Evolutionary conservation across 2,797 vertebrate genomes (phyloP), one percentile per base, ranked within the genome.

Genomic region (Myiotriccus ornatus): DNA sequence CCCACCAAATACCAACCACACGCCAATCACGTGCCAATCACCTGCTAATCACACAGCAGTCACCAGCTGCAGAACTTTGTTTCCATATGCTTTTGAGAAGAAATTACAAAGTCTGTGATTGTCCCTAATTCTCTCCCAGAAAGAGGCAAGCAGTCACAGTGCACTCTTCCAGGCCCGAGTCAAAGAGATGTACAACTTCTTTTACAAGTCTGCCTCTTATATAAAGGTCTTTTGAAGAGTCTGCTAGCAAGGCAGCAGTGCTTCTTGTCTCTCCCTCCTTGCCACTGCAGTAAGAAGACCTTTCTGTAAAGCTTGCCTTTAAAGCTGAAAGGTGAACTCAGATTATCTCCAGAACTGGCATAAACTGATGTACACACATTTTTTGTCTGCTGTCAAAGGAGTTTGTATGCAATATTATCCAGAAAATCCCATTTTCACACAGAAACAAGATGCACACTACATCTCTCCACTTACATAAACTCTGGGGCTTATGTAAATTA

Each of bases 281-380:
- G 43, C 24, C 43, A 47, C 3, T 39, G 34, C 14, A 77, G 23
- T 18, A n/a, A 34, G 4, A 41, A 7, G 7, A 20, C 14, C 24
- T 71, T 89, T 76, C 32, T 63, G 6, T 34, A 74, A 80, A 79
- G 6, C 9, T 19, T 70, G 13, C 65, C 37, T 27, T 74, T 27
- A 41, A 53, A 91, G 13, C 13, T 60, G 53, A 77, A 85, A 76
- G 52, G 50, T n/a, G 25, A 92, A 53, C 18, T 68, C 60, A 35
- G 6, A 20, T n/a, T 56, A 20, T 56, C n/a, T 80, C 21, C 53
- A 77, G 59, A 56, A 47, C 32, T 35, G 56, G 12, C 32, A 46
- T 28, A 11, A 18, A 12, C 6, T 49, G 41, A 28, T 2, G 0
- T 28, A 57, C 2, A 3, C 12, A 41, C 0, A 21, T 37, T 80